Percentiles rank a stretch among this genome's conserved stretches.
These are phyloP conservation scores for Brachyptera putata DNA, from an alignment of 2,888 invertebrate genomes.

Conservation along the genomic window DNA sequence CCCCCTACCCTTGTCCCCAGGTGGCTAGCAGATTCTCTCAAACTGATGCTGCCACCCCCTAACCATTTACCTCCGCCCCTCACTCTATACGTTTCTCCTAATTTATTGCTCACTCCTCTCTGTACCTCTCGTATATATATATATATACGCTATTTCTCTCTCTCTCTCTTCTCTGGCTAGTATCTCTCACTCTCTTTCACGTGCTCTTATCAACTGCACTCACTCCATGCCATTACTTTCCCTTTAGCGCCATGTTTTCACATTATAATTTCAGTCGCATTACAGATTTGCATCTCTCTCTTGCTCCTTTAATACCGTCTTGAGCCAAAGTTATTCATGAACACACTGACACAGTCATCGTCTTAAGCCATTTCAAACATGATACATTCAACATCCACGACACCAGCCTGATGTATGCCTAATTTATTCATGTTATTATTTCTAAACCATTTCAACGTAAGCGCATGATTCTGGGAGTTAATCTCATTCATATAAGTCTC, in stretches of 20 bases:
- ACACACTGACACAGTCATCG: too few species aligned
- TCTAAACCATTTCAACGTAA: too few species aligned
- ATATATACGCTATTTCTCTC: background rate
- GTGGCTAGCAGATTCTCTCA: conserved; percentile 6
- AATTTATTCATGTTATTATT: too few species aligned
- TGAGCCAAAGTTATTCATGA: too few species aligned
- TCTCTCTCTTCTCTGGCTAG: conserved; percentile 4
- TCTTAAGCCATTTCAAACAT: too few species aligned
- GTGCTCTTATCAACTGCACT: background rate
- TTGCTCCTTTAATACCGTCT: too few species aligned
- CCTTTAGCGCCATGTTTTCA: conserved; percentile 1
- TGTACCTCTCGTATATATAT: background rate
- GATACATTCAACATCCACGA: too few species aligned
- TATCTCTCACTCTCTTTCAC: conserved; percentile 1
- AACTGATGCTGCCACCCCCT: conserved; percentile 36
- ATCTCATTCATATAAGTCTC: too few species aligned
- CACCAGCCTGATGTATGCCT: too few species aligned
- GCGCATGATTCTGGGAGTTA: too few species aligned
- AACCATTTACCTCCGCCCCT: background rate
- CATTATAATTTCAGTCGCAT: conserved; percentile 4
- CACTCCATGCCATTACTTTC: background rate
- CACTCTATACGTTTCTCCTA: conserved; percentile 1
- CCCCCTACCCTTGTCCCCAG: conserved; percentile 14
- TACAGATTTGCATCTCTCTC: conserved; percentile 4
- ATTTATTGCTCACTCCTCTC: conserved; percentile 16